Percentiles rank a stretch among this genome's conserved stretches.
These are phyloP conservation scores for Esperia sulphurella DNA, from an alignment of 2,888 invertebrate species.

Conservation along the genomic window DNA sequence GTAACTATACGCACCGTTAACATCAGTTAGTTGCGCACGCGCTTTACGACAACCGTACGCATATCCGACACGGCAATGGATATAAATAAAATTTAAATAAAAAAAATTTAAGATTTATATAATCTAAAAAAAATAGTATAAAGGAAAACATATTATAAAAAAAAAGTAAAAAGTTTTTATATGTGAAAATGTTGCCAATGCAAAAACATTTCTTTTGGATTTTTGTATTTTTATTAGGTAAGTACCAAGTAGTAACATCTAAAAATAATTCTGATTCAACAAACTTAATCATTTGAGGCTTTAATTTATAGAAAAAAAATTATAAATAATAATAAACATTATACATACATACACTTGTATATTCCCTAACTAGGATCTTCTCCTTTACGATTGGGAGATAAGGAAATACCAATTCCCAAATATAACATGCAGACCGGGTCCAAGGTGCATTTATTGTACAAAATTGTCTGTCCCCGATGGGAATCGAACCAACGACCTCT, in stretches of 20 bases:
- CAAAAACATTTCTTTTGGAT: slow-evolving; percentile 1
- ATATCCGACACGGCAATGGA: background rate
- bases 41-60: background rate
- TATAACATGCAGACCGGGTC: too few relatives aligned
- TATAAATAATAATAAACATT: too few relatives aligned
- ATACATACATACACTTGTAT: too few relatives aligned
- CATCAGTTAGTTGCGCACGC: slow-evolving; percentile 1
- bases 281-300: too few relatives aligned
- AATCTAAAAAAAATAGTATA: background rate
- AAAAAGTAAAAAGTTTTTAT: background rate
- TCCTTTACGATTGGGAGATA: too few relatives aligned
- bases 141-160: background rate
- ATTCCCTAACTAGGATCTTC: too few relatives aligned
- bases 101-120: background rate
- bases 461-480: too few relatives aligned
- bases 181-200: background rate
- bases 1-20: slow-evolving; percentile 6
- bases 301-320: too few relatives aligned
- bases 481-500: too few relatives aligned
- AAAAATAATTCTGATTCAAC: background rate
- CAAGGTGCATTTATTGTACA: too few relatives aligned
- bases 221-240: slow-evolving; percentile 1
- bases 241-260: background rate
- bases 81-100: background rate
- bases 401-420: too few relatives aligned